These are phyloP conservation scores for Holothuria glaberrima DNA, from an alignment of 35 echinoderm and acorn worm genomes.

Conservation along the genomic window DNA sequence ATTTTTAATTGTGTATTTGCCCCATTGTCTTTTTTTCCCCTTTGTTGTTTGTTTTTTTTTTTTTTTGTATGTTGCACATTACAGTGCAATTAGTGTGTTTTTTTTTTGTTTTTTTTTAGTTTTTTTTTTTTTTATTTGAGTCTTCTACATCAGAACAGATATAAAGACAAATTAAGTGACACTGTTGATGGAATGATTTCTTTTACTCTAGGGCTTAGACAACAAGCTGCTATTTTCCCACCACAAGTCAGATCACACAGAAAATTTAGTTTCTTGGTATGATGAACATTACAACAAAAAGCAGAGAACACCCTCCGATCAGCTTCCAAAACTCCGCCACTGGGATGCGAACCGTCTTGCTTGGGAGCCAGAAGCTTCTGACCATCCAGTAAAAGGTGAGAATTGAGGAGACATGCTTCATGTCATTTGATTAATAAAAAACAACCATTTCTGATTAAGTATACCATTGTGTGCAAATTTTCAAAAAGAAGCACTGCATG, in stretches of 20 bases:
- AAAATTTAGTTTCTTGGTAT: conserved; percentile 97
- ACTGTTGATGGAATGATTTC: not conserved
- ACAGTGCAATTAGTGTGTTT: not conserved
- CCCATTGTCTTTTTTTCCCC: too few relatives aligned
- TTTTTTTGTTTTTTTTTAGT: not conserved
- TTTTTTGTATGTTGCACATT: too few relatives aligned
- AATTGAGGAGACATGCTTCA: too few relatives aligned
- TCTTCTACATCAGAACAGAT: not conserved
- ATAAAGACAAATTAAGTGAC: not conserved
- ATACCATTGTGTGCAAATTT: too few relatives aligned
- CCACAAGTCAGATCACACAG: conserved; percentile 83
- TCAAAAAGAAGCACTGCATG: too few relatives aligned
- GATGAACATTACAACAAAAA: conserved; percentile 95
- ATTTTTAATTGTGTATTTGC: too few relatives aligned
- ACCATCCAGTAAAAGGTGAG: conserved; percentile 89
- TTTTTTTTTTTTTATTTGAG: not conserved
- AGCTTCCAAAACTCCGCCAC: conserved; percentile 74
- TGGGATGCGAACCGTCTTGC: conserved; percentile 93
- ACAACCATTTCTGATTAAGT: too few relatives aligned
- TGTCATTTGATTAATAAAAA: too few relatives aligned
- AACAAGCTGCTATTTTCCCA: conserved; percentile 82
- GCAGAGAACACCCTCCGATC: conserved; percentile 58
- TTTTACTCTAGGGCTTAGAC: conserved; percentile 74
- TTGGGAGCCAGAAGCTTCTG: conserved; percentile 93
- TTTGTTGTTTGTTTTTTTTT: too few relatives aligned